Percentiles rank a stretch among this genome's conserved stretches.
Evolutionary conservation across 2,113 vertebrate genomes (phyloP).

Genomic region (Enhydra lutris): DNA sequence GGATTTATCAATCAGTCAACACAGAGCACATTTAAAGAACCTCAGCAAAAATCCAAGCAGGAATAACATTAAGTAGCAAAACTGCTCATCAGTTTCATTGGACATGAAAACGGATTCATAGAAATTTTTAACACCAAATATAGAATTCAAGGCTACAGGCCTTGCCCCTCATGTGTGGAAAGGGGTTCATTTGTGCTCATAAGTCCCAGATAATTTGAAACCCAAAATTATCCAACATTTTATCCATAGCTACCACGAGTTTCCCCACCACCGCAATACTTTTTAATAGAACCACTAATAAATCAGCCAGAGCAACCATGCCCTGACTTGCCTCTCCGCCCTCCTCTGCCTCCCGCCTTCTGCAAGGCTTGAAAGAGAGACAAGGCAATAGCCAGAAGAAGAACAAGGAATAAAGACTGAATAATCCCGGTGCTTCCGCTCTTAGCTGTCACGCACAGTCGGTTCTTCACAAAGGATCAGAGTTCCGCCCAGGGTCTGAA

Average conservation of each 20-base stretch:
- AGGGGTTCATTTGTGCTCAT: not conserved
- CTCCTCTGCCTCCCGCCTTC: not conserved
- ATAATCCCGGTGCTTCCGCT: not conserved
- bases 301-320: not conserved
- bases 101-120: not conserved
- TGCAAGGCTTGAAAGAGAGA: not conserved
- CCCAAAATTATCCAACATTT: not conserved
- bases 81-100: not conserved
- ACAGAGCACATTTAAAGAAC: not conserved
- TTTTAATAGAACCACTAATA: constrained; percentile 18
- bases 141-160: not conserved
- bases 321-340: not conserved
- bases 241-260: not conserved
- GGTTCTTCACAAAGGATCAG: constrained; percentile 60
- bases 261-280: not conserved
- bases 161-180: not conserved
- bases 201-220: not conserved
- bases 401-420: constrained; percentile 34
- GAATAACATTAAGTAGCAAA: not conserved
- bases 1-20: not conserved
- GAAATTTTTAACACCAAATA: not conserved
- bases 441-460: constrained; percentile 22
- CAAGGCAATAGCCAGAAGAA: not conserved
- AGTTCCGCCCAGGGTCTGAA: constrained; percentile 38
- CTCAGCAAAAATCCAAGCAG: not conserved